These are phyloP conservation scores for Pangasius larnaudii DNA, from an alignment of 2,797 vertebrate species.

Conservation along the genomic window DNA sequence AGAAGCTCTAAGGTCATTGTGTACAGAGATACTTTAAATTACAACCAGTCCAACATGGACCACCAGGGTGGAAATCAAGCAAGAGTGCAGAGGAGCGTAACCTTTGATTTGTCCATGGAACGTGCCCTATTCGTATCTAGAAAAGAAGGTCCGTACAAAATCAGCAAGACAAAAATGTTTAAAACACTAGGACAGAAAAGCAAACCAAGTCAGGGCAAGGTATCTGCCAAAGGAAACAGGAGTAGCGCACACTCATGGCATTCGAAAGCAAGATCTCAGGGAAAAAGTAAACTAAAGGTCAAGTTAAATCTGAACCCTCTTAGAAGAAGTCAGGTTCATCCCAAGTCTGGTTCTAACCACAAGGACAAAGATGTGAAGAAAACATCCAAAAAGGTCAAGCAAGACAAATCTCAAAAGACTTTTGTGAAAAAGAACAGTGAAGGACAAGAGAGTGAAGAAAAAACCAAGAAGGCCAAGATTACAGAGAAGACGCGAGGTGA, in stretches of 20 bases:
- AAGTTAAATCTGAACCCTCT: conserved; percentile 83
- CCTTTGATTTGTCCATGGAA: conserved; percentile 69
- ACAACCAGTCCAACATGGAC: conserved; percentile 55
- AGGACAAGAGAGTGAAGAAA: neutral
- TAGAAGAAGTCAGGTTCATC: conserved; percentile 77
- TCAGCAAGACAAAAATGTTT: conserved; percentile 37
- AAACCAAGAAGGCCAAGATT: conserved; percentile 53
- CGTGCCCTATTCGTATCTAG: conserved; percentile 50
- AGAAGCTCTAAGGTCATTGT: conserved; percentile 45
- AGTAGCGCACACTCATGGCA: conserved; percentile 4
- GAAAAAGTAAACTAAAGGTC: conserved; percentile 69
- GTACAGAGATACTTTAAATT: conserved; percentile 60
- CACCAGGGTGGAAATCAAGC: conserved; percentile 44
- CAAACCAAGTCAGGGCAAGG: conserved; percentile 8
- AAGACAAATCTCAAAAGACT: conserved; percentile 31
- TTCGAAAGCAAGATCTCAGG: conserved; percentile 61
- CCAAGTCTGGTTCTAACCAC: conserved; percentile 60
- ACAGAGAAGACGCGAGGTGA: neutral
- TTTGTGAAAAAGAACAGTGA: neutral
- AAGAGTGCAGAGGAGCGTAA: conserved; percentile 67
- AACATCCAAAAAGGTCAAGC: conserved; percentile 34
- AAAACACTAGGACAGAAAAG: conserved; percentile 7
- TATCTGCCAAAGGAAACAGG: conserved; percentile 11
- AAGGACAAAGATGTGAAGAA: conserved; percentile 54
- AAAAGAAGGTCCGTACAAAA: conserved; percentile 47